Percentiles rank a stretch among this genome's conserved stretches.
These are phyloP conservation scores for Phaonia tiefii DNA, from an alignment of 2,888 invertebrate species.

Conservation along the genomic window DNA sequence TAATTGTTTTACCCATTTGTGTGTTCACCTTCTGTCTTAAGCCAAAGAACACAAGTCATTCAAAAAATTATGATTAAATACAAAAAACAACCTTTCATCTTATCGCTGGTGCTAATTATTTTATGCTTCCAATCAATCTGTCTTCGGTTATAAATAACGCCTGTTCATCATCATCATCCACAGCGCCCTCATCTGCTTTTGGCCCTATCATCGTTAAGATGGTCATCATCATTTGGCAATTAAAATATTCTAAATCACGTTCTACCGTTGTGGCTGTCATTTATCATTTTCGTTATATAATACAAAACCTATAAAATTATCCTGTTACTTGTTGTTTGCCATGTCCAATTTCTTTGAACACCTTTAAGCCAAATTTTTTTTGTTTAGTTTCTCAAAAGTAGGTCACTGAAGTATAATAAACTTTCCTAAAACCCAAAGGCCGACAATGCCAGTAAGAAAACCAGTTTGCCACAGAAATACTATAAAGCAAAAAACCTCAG, in stretches of 20 bases:
- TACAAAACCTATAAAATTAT: constrained; percentile 27
- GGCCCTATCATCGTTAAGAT: background rate
- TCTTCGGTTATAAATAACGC: background rate
- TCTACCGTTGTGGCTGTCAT: constrained; percentile 12
- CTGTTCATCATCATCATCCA: background rate
- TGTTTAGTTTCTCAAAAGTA: constrained; percentile 51
- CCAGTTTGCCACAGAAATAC: constrained; percentile 51
- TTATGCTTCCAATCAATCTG: no score
- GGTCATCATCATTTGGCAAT: constrained; percentile 10
- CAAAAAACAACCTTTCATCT: no score
- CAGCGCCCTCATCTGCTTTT: background rate
- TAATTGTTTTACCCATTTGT: no score
- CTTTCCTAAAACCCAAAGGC: constrained; percentile 50
- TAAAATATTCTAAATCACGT: background rate
- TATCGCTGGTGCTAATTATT: no score
- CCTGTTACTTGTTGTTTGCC: constrained; percentile 26
- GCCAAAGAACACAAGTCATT: no score
- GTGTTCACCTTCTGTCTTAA: no score
- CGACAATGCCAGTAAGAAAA: constrained; percentile 24
- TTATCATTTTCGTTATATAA: constrained; percentile 47
- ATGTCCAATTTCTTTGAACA: constrained; percentile 37
- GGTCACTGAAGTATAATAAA: constrained; percentile 64
- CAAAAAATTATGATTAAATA: no score
- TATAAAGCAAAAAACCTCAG: constrained; percentile 10
- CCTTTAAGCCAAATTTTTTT: constrained; percentile 14